These are phyloP conservation scores for Toxotes chatareus DNA, from an alignment of 2,113 vertebrate genomes.

Conservation along the genomic window DNA sequence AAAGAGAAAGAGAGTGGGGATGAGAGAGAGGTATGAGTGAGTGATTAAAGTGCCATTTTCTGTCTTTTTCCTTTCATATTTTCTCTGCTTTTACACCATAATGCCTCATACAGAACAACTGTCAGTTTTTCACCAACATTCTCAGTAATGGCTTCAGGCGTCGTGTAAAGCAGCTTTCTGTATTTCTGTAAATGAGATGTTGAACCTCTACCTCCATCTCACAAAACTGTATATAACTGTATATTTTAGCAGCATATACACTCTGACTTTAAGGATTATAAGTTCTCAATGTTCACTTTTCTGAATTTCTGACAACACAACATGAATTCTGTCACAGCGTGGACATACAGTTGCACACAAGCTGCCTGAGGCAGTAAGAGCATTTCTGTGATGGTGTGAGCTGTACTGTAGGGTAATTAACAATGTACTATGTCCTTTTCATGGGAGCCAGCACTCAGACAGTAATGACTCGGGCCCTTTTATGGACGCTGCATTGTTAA, in stretches of 20 bases:
- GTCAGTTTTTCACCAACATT: conserved; percentile 34
- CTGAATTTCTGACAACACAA: background rate
- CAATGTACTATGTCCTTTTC: conserved; percentile 43
- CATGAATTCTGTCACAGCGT: background rate
- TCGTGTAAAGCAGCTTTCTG: conserved; percentile 7
- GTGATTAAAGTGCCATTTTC: conserved; percentile 66
- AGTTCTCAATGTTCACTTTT: conserved; percentile 4
- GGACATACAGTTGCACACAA: conserved; percentile 5
- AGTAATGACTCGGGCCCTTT: conserved; percentile 59
- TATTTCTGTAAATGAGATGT: conserved; percentile 22
- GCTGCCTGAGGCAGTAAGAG: background rate
- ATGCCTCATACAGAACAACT: conserved; percentile 8
- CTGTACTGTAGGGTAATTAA: conserved; percentile 52
- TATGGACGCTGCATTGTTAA: conserved; percentile 61
- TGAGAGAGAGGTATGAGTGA: conserved; percentile 47
- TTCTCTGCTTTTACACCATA: conserved; percentile 37
- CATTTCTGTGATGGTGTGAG: conserved; percentile 10
- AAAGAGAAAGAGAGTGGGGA: conserved; percentile 48
- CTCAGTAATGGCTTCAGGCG: conserved; percentile 18
- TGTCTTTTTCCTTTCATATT: conserved; percentile 57
- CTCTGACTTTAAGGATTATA: background rate
- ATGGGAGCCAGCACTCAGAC: conserved; percentile 49
- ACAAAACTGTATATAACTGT: background rate
- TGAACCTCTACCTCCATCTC: background rate
- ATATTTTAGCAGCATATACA: background rate